Evolutionary conservation across 2,797 vertebrate species (phyloP), one percentile per base, ranked within the genome.

Genomic region (Parotocinclus haroldoi): DNA sequence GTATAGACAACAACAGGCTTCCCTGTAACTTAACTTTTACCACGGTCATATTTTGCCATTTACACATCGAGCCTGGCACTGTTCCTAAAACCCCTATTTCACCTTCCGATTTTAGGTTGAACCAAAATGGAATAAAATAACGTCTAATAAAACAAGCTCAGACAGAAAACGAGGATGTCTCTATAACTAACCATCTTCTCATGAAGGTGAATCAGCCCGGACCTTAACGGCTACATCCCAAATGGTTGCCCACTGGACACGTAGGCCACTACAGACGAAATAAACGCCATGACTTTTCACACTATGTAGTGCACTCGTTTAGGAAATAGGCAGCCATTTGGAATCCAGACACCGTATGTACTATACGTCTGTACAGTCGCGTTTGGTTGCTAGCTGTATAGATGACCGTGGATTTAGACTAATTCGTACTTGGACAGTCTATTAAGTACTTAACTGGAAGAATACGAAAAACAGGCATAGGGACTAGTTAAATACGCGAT

Each of bases 161-260:
- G 27, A 5, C 27, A 27, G 27, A 27, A 27, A 27, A 27, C 2
- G 27, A 27, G 27, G 27, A 27, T 27, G 27, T 42, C 10, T 42
- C 40, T 42, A 42, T 42, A 11, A 42, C 8, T 42, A 42, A 42
- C 48, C 48, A 50, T 27, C 27, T 16, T 27, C 27, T 16, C 13
- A 6, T 50, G 48, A 50, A 50, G 48, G 48, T 50, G 48, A 50
- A 50, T 50, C 48, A 14, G 48, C 7, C n/a, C 48, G 48, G 14
- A 1, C n/a, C 16, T 7, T 16, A 1, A n/a, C 14, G 48, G 48
- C 48, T 14, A 8, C n/a, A 16, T 50, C 48, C 14, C 13, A 50
- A 50, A 16, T 16, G 6, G 6, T 9, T 16, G 14, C 14, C 48
- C n/a, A 8, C 9, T 8, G 11, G 48, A 50, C n/a, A 14, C 0